Evolutionary conservation across 2,113 vertebrate genomes (phyloP), one percentile per base, ranked within the genome.

Genomic region (Gasterosteus aculeatus): DNA sequence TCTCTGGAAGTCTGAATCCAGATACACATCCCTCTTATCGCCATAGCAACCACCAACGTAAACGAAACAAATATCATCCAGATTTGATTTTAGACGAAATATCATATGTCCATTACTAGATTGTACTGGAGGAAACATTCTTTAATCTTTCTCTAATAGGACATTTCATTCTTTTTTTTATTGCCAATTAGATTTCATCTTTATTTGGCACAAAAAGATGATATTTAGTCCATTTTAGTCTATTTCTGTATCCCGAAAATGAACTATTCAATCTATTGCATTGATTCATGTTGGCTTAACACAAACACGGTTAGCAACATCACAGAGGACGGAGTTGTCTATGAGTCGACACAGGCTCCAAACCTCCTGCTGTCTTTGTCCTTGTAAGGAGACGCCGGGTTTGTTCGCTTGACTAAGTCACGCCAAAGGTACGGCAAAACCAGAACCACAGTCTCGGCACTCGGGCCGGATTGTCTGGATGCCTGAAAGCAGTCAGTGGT

Each of bases 351-450:
- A 86, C 84, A 75, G 79, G 69, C 90, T 83, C 72, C 69, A 58
- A 70, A 65, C 67, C 68, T 82, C 86, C 80, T 75, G 68, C 87
- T 82, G 87, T 62, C 73, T 82, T 70, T 91, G 91, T 81, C 94
- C 93, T 94, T 94, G 92, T 94, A 95, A 92, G 93, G 93, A 93
- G 87, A 93, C 89, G 87, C 81, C 67, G 41, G 66, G 69, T 82
- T 81, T 87, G 88, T 85, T 82, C 60, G 8, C 82, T 78, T 74
- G 85, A 88, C 74, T 85, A 64, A 88, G 81, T 85, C 85, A 71
- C 67, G 39, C 78, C 79, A 84, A 91, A 89, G 77, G 68, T 67
- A 66, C 70, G 80, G 67, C 51, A 54, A 59, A 74, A 83, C 38
- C 65, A 87, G 87, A 78, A 42, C 26, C 66, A 70, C 29, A 3